Evolutionary conservation across 2,797 vertebrate species (phyloP).

Genomic region (Lutjanus campechanus): DNA sequence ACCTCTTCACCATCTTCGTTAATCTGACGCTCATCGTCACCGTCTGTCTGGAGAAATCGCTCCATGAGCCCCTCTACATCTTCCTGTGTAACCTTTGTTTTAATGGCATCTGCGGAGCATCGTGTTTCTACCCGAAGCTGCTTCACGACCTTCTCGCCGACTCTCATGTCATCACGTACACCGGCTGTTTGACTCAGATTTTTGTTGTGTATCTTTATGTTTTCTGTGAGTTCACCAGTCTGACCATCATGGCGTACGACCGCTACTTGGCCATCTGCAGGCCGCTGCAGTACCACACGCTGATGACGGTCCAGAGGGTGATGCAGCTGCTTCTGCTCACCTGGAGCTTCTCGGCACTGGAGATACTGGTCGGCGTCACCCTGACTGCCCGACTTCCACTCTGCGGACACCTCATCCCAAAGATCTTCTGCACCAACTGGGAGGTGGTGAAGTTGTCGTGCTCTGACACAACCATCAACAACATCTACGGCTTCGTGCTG

Average conservation of each 20-base stretch:
- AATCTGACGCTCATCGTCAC: constrained; percentile 73
- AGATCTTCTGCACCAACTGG: constrained; percentile 82
- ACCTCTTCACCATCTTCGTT: constrained; percentile 71
- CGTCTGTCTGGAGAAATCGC: constrained; percentile 56
- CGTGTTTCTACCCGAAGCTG: constrained; percentile 77
- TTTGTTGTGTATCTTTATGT: constrained; percentile 57
- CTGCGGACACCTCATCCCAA: constrained; percentile 63
- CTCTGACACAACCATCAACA: constrained; percentile 60
- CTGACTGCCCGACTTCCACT: constrained; percentile 64
- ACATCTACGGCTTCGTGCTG: constrained; percentile 66
- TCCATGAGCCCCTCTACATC: constrained; percentile 78
- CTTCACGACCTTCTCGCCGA: constrained; percentile 70
- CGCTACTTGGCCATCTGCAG: constrained; percentile 80
- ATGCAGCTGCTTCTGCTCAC: constrained; percentile 66
- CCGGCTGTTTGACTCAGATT: constrained; percentile 72
- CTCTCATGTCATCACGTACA: constrained; percentile 57
- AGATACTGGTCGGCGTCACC: neutral
- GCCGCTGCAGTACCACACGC: constrained; percentile 72
- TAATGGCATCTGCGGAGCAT: constrained; percentile 69
- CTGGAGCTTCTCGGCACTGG: constrained; percentile 69
- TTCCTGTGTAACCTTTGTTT: constrained; percentile 77
- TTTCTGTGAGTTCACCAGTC: constrained; percentile 69
- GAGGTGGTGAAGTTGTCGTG: constrained; percentile 81
- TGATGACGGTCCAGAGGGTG: constrained; percentile 69
- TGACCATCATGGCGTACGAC: constrained; percentile 81